Conservation (phyloP, 2,888 invertebrate species). For the Dicycla oo region DNA sequence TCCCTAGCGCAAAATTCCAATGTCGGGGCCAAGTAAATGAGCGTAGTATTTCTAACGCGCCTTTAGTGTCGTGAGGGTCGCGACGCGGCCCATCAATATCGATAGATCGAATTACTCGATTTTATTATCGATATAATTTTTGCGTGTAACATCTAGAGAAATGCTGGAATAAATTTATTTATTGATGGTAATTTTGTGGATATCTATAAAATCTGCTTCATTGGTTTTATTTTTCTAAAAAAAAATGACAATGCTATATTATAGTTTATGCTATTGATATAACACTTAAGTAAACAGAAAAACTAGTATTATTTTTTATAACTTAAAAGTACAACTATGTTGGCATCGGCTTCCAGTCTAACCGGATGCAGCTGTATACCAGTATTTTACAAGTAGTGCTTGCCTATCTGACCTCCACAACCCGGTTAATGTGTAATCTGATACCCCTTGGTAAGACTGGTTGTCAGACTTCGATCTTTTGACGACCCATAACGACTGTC, state of each 20-base stretch:
- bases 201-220: not conserved
- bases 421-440: too few species aligned
- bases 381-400: too few species aligned
- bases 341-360: too few species aligned
- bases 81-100: slow-evolving; percentile 57
- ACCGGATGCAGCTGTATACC: too few species aligned
- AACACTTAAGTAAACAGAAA: not conserved
- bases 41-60: slow-evolving; percentile 59
- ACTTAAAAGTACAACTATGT: too few species aligned
- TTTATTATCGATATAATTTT: slow-evolving; percentile 65
- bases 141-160: slow-evolving; percentile 41
- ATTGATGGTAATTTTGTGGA: slow-evolving; percentile 12
- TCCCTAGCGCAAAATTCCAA: slow-evolving; percentile 52
- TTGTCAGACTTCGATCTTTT: too few species aligned
- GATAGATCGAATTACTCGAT: slow-evolving; percentile 64
- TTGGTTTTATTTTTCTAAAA: not conserved
- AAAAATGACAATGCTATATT: not conserved
- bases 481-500: too few species aligned
- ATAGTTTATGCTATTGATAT: not conserved
- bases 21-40: slow-evolving; percentile 53
- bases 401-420: too few species aligned
- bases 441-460: too few species aligned
- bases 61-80: slow-evolving; percentile 57
- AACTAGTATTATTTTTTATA: not conserved
- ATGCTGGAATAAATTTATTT: slow-evolving; percentile 37